Evolutionary conservation across 1,140 invertebrate species (phyloP).

Genomic region (Bactericera cockerelli): DNA sequence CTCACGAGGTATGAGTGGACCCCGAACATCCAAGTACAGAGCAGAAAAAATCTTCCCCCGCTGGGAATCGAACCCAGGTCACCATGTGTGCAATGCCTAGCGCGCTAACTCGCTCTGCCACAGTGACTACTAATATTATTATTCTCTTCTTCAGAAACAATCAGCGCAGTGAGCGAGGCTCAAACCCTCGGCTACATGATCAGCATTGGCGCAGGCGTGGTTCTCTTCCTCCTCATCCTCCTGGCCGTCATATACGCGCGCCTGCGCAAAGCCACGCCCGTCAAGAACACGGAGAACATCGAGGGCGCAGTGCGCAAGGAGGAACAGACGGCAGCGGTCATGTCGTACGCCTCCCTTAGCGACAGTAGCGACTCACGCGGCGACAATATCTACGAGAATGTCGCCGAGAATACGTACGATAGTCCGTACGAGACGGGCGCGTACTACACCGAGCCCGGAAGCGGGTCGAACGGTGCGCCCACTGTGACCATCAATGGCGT

Average conservation of each 20-base stretch:
- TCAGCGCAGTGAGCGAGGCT: constrained; percentile 45
- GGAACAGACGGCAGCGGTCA: constrained; percentile 65
- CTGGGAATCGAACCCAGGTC: no score
- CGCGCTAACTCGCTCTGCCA: no score
- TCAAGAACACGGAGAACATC: constrained; percentile 75
- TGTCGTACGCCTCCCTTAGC: constrained; percentile 67
- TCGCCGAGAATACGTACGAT: constrained; percentile 51
- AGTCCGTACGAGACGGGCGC: constrained; percentile 46
- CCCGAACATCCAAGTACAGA: no score
- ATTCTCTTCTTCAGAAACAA: constrained; percentile 31
- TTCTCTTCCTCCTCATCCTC: constrained; percentile 55
- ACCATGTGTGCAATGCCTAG: no score
- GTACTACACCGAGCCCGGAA: constrained; percentile 46
- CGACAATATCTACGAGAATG: constrained; percentile 53
- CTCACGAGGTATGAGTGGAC: no score
- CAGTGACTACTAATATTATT: no score
- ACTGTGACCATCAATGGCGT: constrained; percentile 54
- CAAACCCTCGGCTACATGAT: constrained; percentile 56
- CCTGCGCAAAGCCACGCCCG: constrained; percentile 65
- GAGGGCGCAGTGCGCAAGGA: constrained; percentile 69
- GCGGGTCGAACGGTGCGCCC: constrained; percentile 37
- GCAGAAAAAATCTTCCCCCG: no score
- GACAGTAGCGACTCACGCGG: constrained; percentile 39
- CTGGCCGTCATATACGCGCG: constrained; percentile 57
- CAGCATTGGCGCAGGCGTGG: constrained; percentile 59